These are phyloP conservation scores for Dicycla oo DNA, from an alignment of 2,888 invertebrate genomes.

Conservation along the genomic window DNA sequence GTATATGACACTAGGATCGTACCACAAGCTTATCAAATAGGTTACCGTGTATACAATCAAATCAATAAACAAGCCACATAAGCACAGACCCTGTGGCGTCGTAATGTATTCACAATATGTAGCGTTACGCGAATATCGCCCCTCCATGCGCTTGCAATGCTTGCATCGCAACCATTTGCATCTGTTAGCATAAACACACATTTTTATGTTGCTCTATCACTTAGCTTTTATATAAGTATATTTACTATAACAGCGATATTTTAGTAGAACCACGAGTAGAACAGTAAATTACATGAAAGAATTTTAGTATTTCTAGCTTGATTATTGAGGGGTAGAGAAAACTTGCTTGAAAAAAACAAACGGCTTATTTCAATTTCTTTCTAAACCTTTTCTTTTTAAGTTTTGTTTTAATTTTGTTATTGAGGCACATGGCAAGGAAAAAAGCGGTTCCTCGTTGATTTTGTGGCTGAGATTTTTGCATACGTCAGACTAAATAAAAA, in stretches of 20 bases:
- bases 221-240: not conserved
- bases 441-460: not conserved
- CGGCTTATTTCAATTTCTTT: no score
- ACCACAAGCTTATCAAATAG: not conserved
- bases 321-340: not conserved
- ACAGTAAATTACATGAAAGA: no score
- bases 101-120: constrained; percentile 6
- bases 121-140: not conserved
- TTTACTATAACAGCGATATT: no score
- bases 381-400: no score
- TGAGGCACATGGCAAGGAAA: not conserved
- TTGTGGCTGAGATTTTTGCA: not conserved
- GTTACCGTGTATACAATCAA: not conserved
- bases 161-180: constrained; percentile 20
- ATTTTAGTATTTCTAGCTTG: not conserved
- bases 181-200: constrained; percentile 12
- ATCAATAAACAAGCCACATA: not conserved
- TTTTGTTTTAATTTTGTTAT: no score
- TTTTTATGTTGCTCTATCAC: not conserved
- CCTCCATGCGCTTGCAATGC: not conserved
- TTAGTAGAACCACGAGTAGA: no score
- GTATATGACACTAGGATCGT: not conserved
- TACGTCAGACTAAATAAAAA: no score
- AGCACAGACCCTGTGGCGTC: not conserved
- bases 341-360: no score